Evolutionary conservation across 2,888 invertebrate genomes (phyloP).

Genomic region (Catocala sponsa): DNA sequence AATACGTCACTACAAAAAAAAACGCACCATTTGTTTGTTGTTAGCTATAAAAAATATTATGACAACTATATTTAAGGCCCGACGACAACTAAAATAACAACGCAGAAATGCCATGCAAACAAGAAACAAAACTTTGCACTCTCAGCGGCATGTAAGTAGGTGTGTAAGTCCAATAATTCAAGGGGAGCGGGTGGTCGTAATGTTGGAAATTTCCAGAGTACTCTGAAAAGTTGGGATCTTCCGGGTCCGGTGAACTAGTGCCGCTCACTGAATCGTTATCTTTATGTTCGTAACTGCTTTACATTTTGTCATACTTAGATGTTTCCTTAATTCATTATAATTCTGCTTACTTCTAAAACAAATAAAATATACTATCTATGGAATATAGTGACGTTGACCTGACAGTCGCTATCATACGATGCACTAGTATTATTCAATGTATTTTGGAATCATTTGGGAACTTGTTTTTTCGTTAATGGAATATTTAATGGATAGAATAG

Average conservation of each 20-base stretch:
- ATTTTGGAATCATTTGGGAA: too few relatives aligned
- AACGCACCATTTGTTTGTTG: slow-evolving; percentile 20
- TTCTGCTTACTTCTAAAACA: slow-evolving; percentile 7
- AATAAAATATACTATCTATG: not conserved
- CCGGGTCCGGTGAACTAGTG: slow-evolving; percentile 70
- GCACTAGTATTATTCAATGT: too few relatives aligned
- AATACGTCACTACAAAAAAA: slow-evolving; percentile 34
- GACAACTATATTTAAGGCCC: slow-evolving; percentile 43
- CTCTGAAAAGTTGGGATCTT: slow-evolving; percentile 72
- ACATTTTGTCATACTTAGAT: slow-evolving; percentile 22
- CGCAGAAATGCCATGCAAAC: slow-evolving; percentile 72
- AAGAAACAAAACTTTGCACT: slow-evolving; percentile 82
- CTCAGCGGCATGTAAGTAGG: slow-evolving; percentile 77
- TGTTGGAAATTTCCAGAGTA: slow-evolving; percentile 78
- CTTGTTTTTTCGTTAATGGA: not conserved
- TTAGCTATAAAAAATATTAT: slow-evolving; percentile 32
- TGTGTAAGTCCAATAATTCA: slow-evolving; percentile 83
- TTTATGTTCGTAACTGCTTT: slow-evolving; percentile 41
- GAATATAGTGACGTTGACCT: not conserved
- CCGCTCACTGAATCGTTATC: slow-evolving; percentile 65
- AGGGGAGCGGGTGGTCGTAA: slow-evolving; percentile 80
- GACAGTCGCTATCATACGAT: not conserved
- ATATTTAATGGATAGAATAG: not conserved
- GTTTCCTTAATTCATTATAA: slow-evolving; percentile 21
- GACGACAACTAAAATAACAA: slow-evolving; percentile 61